These are phyloP conservation scores for Tenthredo amoena DNA, from an alignment of 2,888 invertebrate genomes.

Conservation along the genomic window DNA sequence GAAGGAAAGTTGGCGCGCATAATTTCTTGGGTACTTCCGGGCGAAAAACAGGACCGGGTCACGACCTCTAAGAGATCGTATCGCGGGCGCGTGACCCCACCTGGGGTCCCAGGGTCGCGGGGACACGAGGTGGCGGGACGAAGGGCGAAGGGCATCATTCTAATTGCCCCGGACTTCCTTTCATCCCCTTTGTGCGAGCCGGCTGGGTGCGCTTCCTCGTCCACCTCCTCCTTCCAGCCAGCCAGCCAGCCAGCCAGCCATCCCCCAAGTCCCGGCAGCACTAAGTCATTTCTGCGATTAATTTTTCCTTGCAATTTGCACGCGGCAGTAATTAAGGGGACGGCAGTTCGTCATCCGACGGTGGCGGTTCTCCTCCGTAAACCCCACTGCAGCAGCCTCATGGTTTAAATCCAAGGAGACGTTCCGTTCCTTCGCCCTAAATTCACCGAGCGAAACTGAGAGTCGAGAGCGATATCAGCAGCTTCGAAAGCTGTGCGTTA, in stretches of 20 bases:
- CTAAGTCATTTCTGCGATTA: constrained; percentile 79
- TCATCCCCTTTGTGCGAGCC: constrained; percentile 77
- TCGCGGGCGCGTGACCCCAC: constrained; percentile 48
- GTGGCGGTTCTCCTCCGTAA: constrained; percentile 53
- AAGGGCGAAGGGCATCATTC: constrained; percentile 76
- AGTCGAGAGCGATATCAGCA: constrained; percentile 23
- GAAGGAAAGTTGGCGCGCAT: constrained; percentile 46
- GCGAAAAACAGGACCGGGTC: constrained; percentile 50
- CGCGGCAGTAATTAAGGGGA: constrained; percentile 78
- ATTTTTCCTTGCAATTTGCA: constrained; percentile 79
- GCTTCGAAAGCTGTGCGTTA: constrained; percentile 26
- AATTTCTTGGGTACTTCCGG: constrained; percentile 52
- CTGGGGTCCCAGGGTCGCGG: constrained; percentile 53
- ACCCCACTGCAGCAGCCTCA: constrained; percentile 1
- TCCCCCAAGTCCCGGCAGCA: constrained; percentile 62
- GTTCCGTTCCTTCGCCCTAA: background rate
- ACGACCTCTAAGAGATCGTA: constrained; percentile 52
- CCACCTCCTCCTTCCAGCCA: constrained; percentile 61
- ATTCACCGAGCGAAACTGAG: background rate
- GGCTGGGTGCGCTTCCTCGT: constrained; percentile 74
- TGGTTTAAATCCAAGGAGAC: constrained; percentile 4
- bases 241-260: constrained; percentile 13
- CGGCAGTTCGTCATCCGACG: constrained; percentile 73
- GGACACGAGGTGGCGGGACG: constrained; percentile 54
- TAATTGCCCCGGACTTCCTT: constrained; percentile 79